Evolutionary conservation across 2,888 invertebrate genomes (phyloP), one percentile per base, ranked within the genome.

Genomic region (Microplitis deprimator): DNA sequence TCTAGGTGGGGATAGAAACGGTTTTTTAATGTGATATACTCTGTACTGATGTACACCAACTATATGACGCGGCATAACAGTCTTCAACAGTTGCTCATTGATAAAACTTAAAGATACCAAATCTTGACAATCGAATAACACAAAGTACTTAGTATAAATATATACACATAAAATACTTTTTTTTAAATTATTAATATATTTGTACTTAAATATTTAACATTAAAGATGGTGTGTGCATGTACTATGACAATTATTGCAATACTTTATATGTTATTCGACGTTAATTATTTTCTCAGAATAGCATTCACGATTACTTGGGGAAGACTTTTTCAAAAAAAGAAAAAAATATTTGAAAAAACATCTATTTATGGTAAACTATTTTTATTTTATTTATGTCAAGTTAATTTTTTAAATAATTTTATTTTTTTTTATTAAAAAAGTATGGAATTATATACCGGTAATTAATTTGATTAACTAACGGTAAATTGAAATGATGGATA

Each of bases 251-350:
- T 91, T 40, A 84, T 93, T 75, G 91, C 91, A 8, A 86, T 95
- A 50, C 89, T 94, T 50, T 96, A 95, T 85, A 89, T 95, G 17
- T 91, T 94, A 76, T 94, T 95, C 91, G 96, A 96, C 89, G 94
- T 96, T 1, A 95, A 95, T 87, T 96, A 96, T 84, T 96, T 96
- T 84, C 86, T 96, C 39, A 92, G 96, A 82, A 92, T 94, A 76
- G 90, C 92, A n/a, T 93, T 94, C 81, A 94, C 94, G 0, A 92
- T 95, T n/a, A 91, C 92, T 17, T 91, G 92, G 83, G 95, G 94
- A 0, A 92, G 94, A 83, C 84, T 95, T 60, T 94, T 95, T 80
- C 92, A 94, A 86, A 93, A 93, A 87, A 95, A 93, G 87, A 92
- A 92, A 82, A 94, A 94, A 83, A 89, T 94, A 74, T 93, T 93